Evolutionary conservation across 35 echinoderm and acorn worm species (phyloP).

Genomic region (Apostichopus californicus): DNA sequence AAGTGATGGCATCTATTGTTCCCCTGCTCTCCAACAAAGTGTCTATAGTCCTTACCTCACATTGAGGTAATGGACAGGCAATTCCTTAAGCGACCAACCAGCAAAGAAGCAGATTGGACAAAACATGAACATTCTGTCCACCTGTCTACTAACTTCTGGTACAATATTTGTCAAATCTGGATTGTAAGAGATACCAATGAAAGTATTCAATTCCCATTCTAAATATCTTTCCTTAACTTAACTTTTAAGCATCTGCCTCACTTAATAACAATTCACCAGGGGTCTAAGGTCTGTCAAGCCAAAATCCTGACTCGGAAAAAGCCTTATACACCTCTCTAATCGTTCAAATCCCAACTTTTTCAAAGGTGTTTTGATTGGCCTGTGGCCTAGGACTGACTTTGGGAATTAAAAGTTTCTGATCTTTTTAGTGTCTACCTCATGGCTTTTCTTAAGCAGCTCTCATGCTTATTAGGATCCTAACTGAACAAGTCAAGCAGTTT

Average conservation of each 20-base stretch:
- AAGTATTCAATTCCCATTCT: no score
- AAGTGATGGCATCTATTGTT: no score
- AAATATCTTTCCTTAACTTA: no score
- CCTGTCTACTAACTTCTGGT: not conserved
- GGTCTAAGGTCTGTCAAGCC: not conserved
- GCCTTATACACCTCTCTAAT: not conserved
- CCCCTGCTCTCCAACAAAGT: no score
- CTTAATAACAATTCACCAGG: not conserved
- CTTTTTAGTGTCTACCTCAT: not conserved
- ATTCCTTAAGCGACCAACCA: no score
- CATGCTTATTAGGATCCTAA: slow-evolving; percentile 16
- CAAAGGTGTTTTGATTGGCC: slow-evolving; percentile 49
- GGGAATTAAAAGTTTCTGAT: slow-evolving; percentile 26
- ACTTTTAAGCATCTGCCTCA: not conserved
- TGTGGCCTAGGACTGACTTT: slow-evolving; percentile 27
- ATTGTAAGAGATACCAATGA: not conserved
- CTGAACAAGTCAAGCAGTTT: slow-evolving; percentile 40
- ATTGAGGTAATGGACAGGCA: no score
- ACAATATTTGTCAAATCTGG: not conserved
- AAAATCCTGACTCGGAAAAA: not conserved
- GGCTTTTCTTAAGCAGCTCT: not conserved
- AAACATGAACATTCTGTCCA: not conserved
- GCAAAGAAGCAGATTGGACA: not conserved
- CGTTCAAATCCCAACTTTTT: slow-evolving; percentile 4
- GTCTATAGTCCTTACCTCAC: no score